These are phyloP conservation scores for Cactoblastis cactorum DNA, from an alignment of 2,888 invertebrate genomes.

Conservation along the genomic window DNA sequence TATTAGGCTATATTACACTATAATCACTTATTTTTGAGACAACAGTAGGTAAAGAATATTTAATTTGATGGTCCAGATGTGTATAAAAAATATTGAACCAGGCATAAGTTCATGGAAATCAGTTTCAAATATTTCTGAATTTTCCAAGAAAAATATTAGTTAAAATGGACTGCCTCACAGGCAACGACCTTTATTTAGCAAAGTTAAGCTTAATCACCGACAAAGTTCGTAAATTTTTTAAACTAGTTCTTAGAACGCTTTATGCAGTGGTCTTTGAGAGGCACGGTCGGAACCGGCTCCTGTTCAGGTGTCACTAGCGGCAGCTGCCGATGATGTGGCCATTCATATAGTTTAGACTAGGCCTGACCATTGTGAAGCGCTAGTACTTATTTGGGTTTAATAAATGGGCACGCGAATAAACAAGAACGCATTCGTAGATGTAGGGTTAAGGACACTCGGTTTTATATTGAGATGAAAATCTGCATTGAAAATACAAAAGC, in stretches of 20 bases:
- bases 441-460: background rate
- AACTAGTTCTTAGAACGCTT: slow-evolving; percentile 31
- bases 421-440: slow-evolving; percentile 19
- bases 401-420: slow-evolving; percentile 11
- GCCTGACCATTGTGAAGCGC: slow-evolving; percentile 12
- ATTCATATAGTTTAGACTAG: slow-evolving; percentile 22
- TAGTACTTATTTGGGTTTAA: slow-evolving; percentile 10
- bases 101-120: background rate
- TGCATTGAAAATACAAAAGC: background rate
- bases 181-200: slow-evolving; percentile 30
- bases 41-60: slow-evolving; percentile 4
- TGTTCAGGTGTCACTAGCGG: slow-evolving; percentile 32
- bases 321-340: slow-evolving; percentile 36
- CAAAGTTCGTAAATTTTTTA: slow-evolving; percentile 30
- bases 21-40: slow-evolving; percentile 18
- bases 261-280: slow-evolving; percentile 31
- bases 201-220: slow-evolving; percentile 30
- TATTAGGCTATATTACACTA: slow-evolving; percentile 45
- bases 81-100: background rate
- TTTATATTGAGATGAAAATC: background rate
- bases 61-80: background rate
- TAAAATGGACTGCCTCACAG: slow-evolving; percentile 23
- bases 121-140: background rate
- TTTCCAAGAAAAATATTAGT: background rate
- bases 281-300: slow-evolving; percentile 22